A percentile compares a stretch with the other conserved stretches of the same genome.
Evolutionary conservation across 1,140 invertebrate species (phyloP).

Genomic region (Parapsyche elsis): DNA sequence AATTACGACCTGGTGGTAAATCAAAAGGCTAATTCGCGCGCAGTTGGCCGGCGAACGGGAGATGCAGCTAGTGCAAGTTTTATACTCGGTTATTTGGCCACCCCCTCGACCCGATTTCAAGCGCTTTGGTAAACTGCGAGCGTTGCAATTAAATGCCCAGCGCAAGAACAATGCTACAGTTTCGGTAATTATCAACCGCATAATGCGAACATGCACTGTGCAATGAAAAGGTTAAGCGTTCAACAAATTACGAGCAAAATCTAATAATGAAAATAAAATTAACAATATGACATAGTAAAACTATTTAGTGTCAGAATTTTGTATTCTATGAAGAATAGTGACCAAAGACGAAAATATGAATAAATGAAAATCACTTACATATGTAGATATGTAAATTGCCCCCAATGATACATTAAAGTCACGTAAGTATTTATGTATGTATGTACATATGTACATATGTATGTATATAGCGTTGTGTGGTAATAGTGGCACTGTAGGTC

Average conservation of each 20-base stretch:
- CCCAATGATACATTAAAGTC: too few relatives aligned
- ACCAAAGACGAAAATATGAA: too few relatives aligned
- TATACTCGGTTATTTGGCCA: background rate
- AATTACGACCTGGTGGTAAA: slow-evolving; percentile 45
- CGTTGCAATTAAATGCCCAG: slow-evolving; percentile 7
- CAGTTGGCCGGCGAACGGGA: slow-evolving; percentile 37
- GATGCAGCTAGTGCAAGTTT: slow-evolving; percentile 27
- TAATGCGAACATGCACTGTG: too few relatives aligned
- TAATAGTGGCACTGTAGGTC: background rate
- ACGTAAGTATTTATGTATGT: too few relatives aligned
- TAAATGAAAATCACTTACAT: background rate
- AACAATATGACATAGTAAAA: too few relatives aligned
- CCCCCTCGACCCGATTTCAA: background rate
- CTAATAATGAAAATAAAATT: too few relatives aligned
- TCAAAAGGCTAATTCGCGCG: slow-evolving; percentile 45
- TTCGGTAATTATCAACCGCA: background rate
- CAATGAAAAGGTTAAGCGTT: too few relatives aligned
- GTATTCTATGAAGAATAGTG: too few relatives aligned
- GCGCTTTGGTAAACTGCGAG: background rate
- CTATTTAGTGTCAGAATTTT: too few relatives aligned
- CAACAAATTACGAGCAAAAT: too few relatives aligned
- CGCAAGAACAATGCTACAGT: background rate
- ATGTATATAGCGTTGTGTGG: background rate
- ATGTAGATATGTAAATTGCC: too few relatives aligned
- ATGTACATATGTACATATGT: background rate